A percentile compares a stretch with the other conserved stretches of the same genome.
Evolutionary conservation across 2,113 vertebrate genomes (phyloP).

Genomic region (Tretioscincus oriximinensis): DNA sequence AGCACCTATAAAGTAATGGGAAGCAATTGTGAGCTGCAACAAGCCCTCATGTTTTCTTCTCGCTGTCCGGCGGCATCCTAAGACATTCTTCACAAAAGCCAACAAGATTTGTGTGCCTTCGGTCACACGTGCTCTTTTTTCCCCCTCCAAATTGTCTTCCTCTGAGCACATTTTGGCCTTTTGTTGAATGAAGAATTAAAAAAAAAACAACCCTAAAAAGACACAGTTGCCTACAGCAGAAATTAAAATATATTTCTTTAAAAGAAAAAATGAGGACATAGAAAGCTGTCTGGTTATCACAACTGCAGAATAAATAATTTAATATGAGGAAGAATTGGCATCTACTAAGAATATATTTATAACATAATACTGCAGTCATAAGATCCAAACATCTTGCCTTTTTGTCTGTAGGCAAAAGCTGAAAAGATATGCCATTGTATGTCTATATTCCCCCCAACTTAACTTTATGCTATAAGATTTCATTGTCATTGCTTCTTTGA

Average conservation of each 20-base stretch:
- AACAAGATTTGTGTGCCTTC: neutral
- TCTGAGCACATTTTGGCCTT: slow-evolving; percentile 2
- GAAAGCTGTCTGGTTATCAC: neutral
- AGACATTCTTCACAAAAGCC: neutral
- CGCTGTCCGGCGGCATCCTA: no score
- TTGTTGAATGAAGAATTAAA: neutral
- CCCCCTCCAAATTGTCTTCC: neutral
- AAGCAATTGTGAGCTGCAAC: no score
- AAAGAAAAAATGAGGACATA: neutral
- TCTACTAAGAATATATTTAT: neutral
- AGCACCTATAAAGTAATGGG: no score
- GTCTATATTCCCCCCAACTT: no score
- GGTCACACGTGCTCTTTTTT: neutral
- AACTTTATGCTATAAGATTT: no score
- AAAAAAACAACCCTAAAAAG: neutral
- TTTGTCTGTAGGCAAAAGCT: no score
- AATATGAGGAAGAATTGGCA: neutral
- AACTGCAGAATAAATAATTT: neutral
- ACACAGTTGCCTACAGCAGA: neutral
- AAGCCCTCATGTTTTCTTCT: no score
- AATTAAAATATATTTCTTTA: neutral
- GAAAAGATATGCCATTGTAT: no score
- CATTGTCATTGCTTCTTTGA: no score
- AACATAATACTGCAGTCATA: neutral
- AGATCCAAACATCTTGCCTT: no score